phyloP scores from a whole-genome alignment of 2,113 vertebrate species.

The Chlamydotis undulata region DNA sequence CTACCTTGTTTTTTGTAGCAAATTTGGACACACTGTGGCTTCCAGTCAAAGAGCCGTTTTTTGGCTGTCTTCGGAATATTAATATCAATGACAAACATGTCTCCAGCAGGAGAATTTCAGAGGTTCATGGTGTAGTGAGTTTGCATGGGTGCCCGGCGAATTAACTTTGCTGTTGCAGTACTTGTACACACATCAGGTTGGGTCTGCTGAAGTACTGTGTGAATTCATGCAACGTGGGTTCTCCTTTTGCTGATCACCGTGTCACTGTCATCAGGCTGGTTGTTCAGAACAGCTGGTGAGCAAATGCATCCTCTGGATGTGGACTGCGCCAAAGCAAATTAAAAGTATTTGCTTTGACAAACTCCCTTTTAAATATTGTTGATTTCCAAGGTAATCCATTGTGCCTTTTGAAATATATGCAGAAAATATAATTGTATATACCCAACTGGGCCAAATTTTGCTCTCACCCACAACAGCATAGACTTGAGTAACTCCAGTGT shows the following conservation, averaged over 20 bases:
- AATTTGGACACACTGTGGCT: conserved; percentile 37
- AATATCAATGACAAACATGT: conserved; percentile 78
- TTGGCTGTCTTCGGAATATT: conserved; percentile 87
- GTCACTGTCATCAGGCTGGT: background rate
- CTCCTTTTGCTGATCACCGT: background rate
- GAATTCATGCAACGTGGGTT: background rate
- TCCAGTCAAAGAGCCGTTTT: conserved; percentile 79
- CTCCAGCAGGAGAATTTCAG: conserved; percentile 73
- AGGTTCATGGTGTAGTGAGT: conserved; percentile 82
- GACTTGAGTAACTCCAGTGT: background rate
- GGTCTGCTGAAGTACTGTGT: background rate
- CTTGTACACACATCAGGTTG: background rate
- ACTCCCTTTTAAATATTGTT: background rate
- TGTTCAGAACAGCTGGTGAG: background rate
- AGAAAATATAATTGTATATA: conserved; percentile 25
- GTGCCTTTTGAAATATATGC: background rate
- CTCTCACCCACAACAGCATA: background rate
- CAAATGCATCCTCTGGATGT: conserved; percentile 1
- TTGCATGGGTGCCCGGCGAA: conserved; percentile 84
- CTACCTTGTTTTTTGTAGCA: conserved; percentile 54
- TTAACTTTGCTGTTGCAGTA: conserved; percentile 37
- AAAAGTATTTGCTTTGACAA: background rate
- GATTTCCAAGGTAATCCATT: background rate
- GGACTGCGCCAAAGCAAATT: background rate
- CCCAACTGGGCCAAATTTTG: conserved; percentile 2